Evolutionary conservation across 2,797 vertebrate genomes (phyloP).

Genomic region (Hyperoplus lanceolatus): DNA sequence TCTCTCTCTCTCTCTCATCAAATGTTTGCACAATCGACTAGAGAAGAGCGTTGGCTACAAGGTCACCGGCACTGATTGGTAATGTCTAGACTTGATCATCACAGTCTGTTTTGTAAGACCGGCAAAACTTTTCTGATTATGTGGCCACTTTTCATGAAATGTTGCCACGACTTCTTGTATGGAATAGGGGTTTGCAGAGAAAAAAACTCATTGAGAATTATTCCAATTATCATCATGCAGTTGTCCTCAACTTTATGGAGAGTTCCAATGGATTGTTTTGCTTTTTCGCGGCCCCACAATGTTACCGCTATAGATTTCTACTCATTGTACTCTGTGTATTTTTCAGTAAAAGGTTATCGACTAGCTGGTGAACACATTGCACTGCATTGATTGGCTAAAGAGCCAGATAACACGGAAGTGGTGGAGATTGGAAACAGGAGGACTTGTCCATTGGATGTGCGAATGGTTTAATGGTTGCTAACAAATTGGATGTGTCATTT

Average conservation of each 20-base stretch:
- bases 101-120: not conserved
- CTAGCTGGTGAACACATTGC: not conserved
- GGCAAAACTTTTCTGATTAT: conserved; percentile 2
- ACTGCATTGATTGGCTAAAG: not conserved
- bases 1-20: conserved; percentile 18
- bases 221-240: not conserved
- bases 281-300: not conserved
- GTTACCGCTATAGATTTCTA: not conserved
- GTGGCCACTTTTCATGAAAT: conserved; percentile 2
- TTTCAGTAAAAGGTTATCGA: not conserved
- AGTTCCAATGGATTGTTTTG: not conserved
- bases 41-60: conserved; percentile 31
- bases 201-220: no score
- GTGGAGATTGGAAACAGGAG: not conserved
- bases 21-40: conserved; percentile 43
- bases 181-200: no score
- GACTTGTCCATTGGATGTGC: not conserved
- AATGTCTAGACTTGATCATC: conserved; percentile 23
- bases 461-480: not conserved
- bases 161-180: not conserved
- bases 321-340: not conserved
- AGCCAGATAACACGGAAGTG: not conserved
- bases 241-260: not conserved
- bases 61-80: conserved; percentile 43
- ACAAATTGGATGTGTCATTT: not conserved